These are phyloP conservation scores for Nebria brevicollis DNA, from an alignment of 2,888 invertebrate genomes.

Conservation along the genomic window DNA sequence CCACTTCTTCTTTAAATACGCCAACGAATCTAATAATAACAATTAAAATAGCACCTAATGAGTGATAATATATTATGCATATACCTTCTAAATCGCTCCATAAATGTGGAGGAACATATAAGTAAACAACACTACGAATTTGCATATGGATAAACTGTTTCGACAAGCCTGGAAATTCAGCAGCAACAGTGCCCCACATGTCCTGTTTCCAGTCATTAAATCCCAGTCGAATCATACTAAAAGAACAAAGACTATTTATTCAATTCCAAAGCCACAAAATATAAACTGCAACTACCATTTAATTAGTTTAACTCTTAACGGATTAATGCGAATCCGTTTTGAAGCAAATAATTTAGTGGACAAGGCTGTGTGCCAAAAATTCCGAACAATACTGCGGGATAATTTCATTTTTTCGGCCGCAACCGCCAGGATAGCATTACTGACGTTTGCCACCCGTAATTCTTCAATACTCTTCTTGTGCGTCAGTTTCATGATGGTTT, in stretches of 20 bases:
- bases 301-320: constrained; percentile 11
- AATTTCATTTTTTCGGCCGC: constrained; percentile 11
- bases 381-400: not conserved
- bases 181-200: constrained; percentile 21
- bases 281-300: constrained; percentile 8
- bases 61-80: not conserved
- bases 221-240: not conserved
- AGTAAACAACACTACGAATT: not conserved
- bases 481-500: not conserved
- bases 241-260: not conserved
- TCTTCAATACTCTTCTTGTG: constrained; percentile 11
- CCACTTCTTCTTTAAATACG: not conserved
- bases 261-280: too few species aligned
- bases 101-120: not conserved
- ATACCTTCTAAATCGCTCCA: constrained; percentile 16
- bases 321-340: not conserved
- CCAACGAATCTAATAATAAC: not conserved
- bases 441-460: constrained; percentile 2
- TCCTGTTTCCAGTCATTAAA: constrained; percentile 20
- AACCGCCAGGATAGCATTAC: not conserved
- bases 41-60: not conserved
- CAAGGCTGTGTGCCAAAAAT: constrained; percentile 13
- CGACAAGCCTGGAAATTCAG: constrained; percentile 11
- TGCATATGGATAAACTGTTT: constrained; percentile 8
- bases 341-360: constrained; percentile 26